Evolutionary conservation across 2,797 vertebrate species (phyloP), one percentile per base, ranked within the genome.

Genomic region (Lates japonicus): DNA sequence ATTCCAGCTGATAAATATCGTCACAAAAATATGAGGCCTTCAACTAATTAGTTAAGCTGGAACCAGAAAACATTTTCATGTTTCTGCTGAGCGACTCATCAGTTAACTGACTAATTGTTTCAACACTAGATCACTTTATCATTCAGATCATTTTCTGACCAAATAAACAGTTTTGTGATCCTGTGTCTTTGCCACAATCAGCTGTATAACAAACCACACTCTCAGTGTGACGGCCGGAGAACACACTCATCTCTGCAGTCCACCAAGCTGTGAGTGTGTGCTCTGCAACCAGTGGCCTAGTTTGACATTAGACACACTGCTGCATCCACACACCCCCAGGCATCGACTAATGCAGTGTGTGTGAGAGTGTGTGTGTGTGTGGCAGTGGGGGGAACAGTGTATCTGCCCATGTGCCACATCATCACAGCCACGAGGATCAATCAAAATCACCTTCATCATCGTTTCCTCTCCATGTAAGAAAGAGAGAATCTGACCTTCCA

Each of bases 281-380:
- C 60, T 48, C 62, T 51, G 51, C 44, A 35, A 67, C 62, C 70
- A 41, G 33, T 77, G 82, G 69, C 78, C 74, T 74, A 69, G 58
- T 84, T 84, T 65, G 66, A 69, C 65, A 61, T 80, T 41, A 60
- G 77, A 84, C 82, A 80, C 72, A 69, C 64, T 82, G 81, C 73
- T 63, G 72, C 81, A 70, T 54, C 19, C 8, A 9, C 1, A 63
- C 76, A 62, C 16, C 71, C 44, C 19, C 49, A 10, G 76, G 81
- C 76, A 9, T 13, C 11, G 49, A 61, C 42, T 42, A 51, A 69
- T 16, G 7, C 42, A 35, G 42, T 11, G 58, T 35, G 29, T 54
- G 58, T 11, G 19, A 2, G 35, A 14, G 7, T 20, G 46, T 65
- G 62, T 64, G 62, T 64, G 25, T 64, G 61, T 46, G 52, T 17